A percentile compares a stretch with the other conserved stretches of the same genome.
Conservation (phyloP, 1,140 invertebrate genomes). For the Bombus soroeensis region DNA sequence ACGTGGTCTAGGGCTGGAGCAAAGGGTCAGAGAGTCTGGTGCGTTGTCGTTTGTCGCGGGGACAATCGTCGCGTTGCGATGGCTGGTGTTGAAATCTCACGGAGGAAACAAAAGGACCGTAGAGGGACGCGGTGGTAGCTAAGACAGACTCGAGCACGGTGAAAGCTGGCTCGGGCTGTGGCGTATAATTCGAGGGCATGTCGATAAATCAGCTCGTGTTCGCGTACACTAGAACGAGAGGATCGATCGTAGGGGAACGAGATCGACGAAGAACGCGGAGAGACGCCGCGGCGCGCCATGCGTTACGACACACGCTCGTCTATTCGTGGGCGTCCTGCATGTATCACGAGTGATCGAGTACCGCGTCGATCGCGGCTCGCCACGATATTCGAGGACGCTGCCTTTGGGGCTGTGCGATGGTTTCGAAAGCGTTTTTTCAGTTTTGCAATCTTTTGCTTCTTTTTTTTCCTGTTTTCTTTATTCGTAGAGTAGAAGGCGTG, state of each 20-base stretch:
- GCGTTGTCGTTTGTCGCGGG: neutral
- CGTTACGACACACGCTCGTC: conserved; percentile 51
- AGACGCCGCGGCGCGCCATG: neutral
- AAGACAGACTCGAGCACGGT: conserved; percentile 31
- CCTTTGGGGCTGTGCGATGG: neutral
- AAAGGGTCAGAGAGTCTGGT: neutral
- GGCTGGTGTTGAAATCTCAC: conserved; percentile 51
- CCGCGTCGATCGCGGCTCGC: conserved; percentile 4
- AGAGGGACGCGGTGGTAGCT: conserved; percentile 30
- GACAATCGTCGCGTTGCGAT: conserved; percentile 17
- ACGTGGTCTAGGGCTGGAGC: neutral
- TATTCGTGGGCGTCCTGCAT: conserved; percentile 46
- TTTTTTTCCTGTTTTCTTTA: too few relatives aligned
- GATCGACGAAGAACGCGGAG: conserved; percentile 10
- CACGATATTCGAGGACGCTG: neutral
- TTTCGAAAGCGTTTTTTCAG: neutral
- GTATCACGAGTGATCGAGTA: conserved; percentile 22
- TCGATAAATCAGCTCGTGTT: conserved; percentile 62
- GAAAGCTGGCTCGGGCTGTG: conserved; percentile 56
- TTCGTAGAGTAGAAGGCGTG: too few relatives aligned
- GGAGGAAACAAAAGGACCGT: conserved; percentile 35
- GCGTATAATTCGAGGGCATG: conserved; percentile 67
- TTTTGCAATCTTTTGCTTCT: too few relatives aligned
- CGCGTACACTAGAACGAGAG: conserved; percentile 1
- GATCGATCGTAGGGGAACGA: conserved; percentile 5